These are phyloP conservation scores for Allacma fusca DNA, from an alignment of 2,888 invertebrate genomes.

Conservation along the genomic window DNA sequence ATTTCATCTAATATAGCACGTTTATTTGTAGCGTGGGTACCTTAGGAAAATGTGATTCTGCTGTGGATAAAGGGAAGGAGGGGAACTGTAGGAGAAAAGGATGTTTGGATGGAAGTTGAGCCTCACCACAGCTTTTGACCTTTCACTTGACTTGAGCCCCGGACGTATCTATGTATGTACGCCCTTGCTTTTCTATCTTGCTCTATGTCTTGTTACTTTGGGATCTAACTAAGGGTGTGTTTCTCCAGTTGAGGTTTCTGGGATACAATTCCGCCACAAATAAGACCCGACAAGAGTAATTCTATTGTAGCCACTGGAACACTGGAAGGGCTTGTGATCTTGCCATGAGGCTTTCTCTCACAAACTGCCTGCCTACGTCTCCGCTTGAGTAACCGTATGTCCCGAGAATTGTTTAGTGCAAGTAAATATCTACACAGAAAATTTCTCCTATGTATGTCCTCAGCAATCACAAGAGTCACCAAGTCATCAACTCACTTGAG, in stretches of 20 bases:
- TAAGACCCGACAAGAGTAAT: slow-evolving; percentile 20
- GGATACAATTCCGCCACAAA: neutral
- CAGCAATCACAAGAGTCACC: no score
- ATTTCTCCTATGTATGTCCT: no score
- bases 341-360: slow-evolving; percentile 1
- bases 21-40: no score
- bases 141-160: slow-evolving; percentile 5
- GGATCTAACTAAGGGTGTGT: neutral
- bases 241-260: neutral
- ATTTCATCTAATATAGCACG: no score
- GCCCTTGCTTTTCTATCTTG: neutral
- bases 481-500: no score
- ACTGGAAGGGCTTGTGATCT: neutral
- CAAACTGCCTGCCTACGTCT: neutral
- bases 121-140: slow-evolving; percentile 20
- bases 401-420: no score
- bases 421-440: no score
- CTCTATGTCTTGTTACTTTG: neutral
- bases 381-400: no score
- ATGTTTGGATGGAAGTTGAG: neutral
- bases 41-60: no score
- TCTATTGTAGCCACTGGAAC: neutral
- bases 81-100: neutral
- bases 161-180: neutral
- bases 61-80: neutral